A percentile compares a stretch with the other conserved stretches of the same genome.
Evolutionary conservation across 2,113 vertebrate species (phyloP).

Genomic region (Sylvilagus bachmani): DNA sequence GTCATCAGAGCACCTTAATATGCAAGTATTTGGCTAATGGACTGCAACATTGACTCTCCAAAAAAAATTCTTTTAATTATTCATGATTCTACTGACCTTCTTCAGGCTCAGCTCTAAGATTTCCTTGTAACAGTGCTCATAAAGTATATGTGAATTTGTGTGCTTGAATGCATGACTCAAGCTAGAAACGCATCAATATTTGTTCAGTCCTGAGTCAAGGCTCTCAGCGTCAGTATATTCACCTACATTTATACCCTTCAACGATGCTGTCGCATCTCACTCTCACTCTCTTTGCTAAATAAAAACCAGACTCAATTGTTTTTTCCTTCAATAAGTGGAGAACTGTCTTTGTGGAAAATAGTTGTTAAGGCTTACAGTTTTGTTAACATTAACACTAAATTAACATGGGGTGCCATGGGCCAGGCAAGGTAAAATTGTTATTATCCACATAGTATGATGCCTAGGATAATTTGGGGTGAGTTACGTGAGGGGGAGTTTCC

Average conservation of each 20-base stretch:
- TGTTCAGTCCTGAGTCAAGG: not conserved
- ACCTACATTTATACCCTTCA: not conserved
- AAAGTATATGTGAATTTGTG: not conserved
- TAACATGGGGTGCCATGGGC: not conserved
- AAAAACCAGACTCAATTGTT: not conserved
- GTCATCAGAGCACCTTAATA: not conserved
- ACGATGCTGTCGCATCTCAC: not conserved
- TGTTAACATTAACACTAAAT: not conserved
- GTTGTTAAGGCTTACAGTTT: not conserved
- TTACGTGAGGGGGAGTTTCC: not conserved
- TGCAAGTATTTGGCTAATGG: not conserved
- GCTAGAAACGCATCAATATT: not conserved
- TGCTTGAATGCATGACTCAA: not conserved
- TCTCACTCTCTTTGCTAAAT: not conserved
- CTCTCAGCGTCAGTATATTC: not conserved
- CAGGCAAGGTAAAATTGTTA: not conserved
- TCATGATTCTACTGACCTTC: not conserved
- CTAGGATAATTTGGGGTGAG: not conserved
- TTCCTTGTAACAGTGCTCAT: not conserved
- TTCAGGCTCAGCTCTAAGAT: not conserved
- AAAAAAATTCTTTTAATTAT: not conserved
- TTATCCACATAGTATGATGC: not conserved
- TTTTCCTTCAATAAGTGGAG: not conserved
- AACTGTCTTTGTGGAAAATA: not conserved
- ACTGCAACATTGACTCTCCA: not conserved